Conservation (phyloP, 2,797 vertebrate genomes). For the Brotula barbata region DNA sequence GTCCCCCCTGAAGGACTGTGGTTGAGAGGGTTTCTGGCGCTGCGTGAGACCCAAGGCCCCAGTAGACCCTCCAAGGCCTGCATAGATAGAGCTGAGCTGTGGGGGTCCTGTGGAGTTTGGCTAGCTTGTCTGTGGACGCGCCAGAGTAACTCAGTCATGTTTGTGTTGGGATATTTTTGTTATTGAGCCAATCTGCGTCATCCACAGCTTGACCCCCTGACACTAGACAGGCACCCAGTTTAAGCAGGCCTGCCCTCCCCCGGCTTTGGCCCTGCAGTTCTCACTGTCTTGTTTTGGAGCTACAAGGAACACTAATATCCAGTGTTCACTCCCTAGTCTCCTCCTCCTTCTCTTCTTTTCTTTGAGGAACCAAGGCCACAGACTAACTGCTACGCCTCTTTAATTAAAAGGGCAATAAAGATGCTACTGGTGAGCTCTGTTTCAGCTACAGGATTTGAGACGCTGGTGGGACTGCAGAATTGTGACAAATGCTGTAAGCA, state of each 20-base stretch:
- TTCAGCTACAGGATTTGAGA: constrained; percentile 29
- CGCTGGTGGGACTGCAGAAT: constrained; percentile 14
- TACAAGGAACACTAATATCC: constrained; percentile 43
- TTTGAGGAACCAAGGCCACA: constrained; percentile 47
- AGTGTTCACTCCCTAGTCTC: constrained; percentile 50
- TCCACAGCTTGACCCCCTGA: constrained; percentile 66
- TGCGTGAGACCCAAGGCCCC: constrained; percentile 59
- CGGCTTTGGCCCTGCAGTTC: constrained; percentile 40
- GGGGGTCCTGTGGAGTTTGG: constrained; percentile 66
- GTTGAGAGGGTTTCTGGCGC: constrained; percentile 39
- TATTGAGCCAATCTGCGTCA: constrained; percentile 76
- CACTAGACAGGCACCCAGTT: constrained; percentile 70
- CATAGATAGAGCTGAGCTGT: constrained; percentile 47
- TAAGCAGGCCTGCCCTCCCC: constrained; percentile 58
- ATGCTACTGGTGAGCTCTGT: constrained; percentile 39
- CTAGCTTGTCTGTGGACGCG: constrained; percentile 58
- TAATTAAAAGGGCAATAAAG: constrained; percentile 64
- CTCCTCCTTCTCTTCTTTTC: constrained; percentile 7
- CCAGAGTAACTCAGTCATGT: constrained; percentile 68
- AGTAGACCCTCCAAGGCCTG: constrained; percentile 53
- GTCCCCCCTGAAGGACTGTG: constrained; percentile 54
- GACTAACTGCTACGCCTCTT: constrained; percentile 51
- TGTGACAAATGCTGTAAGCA: constrained; percentile 9
- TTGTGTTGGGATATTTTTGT: constrained; percentile 78
- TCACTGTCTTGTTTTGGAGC: constrained; percentile 60